Base-by-base conservation (phyloP, 2,797 vertebrate genomes). In the Acridotheres tristis region DNA sequence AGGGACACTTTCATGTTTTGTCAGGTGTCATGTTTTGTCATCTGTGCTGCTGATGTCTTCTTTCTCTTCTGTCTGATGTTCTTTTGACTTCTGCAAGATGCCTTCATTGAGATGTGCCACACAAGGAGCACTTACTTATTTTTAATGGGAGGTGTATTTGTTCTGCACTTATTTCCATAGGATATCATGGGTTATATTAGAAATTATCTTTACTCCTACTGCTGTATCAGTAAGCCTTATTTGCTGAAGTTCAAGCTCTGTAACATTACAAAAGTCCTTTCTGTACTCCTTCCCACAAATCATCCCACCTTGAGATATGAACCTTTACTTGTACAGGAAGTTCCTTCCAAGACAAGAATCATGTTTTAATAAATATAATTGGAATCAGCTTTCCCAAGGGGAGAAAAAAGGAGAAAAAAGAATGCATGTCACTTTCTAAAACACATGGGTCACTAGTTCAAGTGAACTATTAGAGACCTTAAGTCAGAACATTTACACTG, bases 401-500 rank as follows among this genome's bases (percentile, higher is more conserved):
- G 0, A 1, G 17, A 30, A 51, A 32, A 29, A 43, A 21, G 9
- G 1, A 7, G 10, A 32, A n/a, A 2, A 3, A 66, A 23, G 20
- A 68, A 54, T 32, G 7, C 5, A 19, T 45, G 14, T 42, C 19
- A 14, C 4, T 66, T 81, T 43, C 2, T 38, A 43, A 78, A 15
- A 34, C 11, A 36, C 10, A 23, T 30, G 29, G 27, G 62, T 45
- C 54, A 36, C 3, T 25, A 62, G 20, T 66, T 67, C 47, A 42
- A 51, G 13, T 42, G 13, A 18, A 7, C 40, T 34, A 16, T 43
- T 43, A 79, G 10, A 61, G 55, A 67, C 4, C 19, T 69, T 14
- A 75, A 54, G 10, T 53, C 10, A 29, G 20, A 30, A 72, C 93
- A 87, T 79, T 82, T 85, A 19, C 16, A 47, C 55, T 69, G 25